Conservation (phyloP, 2,113 vertebrate genomes). For the Xiphophorus couchianus region DNA sequence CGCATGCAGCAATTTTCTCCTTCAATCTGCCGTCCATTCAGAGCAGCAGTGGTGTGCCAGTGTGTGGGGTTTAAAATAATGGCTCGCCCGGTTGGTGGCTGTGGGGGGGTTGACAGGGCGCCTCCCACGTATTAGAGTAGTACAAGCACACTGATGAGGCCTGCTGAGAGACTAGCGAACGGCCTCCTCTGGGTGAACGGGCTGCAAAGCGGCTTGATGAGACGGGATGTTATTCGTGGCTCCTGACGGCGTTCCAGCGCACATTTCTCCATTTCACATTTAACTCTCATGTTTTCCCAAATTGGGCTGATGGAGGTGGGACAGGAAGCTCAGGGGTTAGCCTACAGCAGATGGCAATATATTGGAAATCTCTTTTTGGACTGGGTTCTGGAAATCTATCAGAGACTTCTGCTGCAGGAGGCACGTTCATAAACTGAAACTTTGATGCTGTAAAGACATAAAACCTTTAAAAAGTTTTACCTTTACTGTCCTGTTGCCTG, state of each 20-base stretch:
- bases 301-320: conserved; percentile 23
- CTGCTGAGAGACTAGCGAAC: conserved; percentile 49
- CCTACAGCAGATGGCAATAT: conserved; percentile 81
- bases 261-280: conserved; percentile 39
- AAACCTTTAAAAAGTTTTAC: conserved; percentile 28
- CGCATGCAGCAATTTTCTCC: conserved; percentile 40
- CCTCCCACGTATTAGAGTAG: conserved; percentile 55
- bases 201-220: conserved; percentile 56
- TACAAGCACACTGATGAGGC: conserved; percentile 71
- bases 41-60: conserved; percentile 44
- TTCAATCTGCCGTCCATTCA: conserved; percentile 67
- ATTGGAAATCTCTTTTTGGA: conserved; percentile 72
- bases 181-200: conserved; percentile 38
- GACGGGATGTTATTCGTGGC: conserved; percentile 58
- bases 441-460: conserved; percentile 1
- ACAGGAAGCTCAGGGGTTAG: conserved; percentile 58
- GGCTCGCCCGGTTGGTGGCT: conserved; percentile 31
- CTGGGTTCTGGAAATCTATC: conserved; percentile 69
- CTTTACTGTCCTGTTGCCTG: background rate
- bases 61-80: conserved; percentile 55
- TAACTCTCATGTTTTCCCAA: conserved; percentile 9
- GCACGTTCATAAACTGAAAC: conserved; percentile 4
- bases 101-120: conserved; percentile 49
- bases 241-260: conserved; percentile 56
- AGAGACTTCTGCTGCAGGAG: conserved; percentile 76